A percentile compares a stretch with the other conserved stretches of the same genome.
phyloP scores from a whole-genome alignment of 2,888 invertebrate genomes.

The Cheilosia vulpina region DNA sequence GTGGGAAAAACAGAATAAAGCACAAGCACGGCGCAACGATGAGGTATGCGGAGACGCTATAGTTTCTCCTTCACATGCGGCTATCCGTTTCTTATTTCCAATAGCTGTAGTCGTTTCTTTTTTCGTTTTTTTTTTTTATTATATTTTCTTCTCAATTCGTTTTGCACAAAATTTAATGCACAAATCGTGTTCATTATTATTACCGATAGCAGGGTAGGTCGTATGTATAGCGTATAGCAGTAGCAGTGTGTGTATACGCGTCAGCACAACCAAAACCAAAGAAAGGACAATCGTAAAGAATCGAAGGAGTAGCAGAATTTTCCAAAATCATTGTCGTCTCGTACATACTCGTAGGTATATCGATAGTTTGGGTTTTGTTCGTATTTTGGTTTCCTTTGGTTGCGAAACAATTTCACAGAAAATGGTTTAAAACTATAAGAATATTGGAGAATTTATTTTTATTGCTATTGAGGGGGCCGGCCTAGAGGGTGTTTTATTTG shows the following conservation, averaged over 20 bases:
- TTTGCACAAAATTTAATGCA: conserved; percentile 75
- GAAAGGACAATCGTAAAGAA: conserved; percentile 69
- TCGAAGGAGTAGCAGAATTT: conserved; percentile 59
- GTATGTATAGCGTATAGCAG: conserved; percentile 6
- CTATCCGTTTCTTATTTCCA: conserved; percentile 45
- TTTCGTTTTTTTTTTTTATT: conserved; percentile 22
- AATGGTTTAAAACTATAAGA: conserved; percentile 63
- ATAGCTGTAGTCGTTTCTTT: conserved; percentile 6
- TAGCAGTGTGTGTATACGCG: conserved; percentile 30
- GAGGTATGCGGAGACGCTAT: conserved; percentile 54
- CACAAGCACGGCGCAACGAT: conserved; percentile 16
- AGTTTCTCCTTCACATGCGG: conserved; percentile 43
- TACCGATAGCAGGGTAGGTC: conserved; percentile 62
- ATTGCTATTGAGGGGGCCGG: conserved; percentile 58
- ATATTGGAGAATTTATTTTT: conserved; percentile 72
- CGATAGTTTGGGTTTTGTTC: conserved; percentile 29
- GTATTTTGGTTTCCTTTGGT: conserved; percentile 23
- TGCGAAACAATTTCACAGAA: conserved; percentile 39
- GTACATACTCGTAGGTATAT: conserved; percentile 6
- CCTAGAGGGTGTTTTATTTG: conserved; percentile 46
- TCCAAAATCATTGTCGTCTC: conserved; percentile 63
- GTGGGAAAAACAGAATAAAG: conserved; percentile 36
- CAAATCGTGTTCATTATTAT: conserved; percentile 76
- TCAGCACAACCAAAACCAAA: conserved; percentile 33
- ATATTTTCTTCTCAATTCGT: conserved; percentile 59